A percentile compares a stretch with the other conserved stretches of the same genome.
These are phyloP conservation scores for Sardina pilchardus DNA, from an alignment of 2,113 vertebrate species.

Conservation along the genomic window DNA sequence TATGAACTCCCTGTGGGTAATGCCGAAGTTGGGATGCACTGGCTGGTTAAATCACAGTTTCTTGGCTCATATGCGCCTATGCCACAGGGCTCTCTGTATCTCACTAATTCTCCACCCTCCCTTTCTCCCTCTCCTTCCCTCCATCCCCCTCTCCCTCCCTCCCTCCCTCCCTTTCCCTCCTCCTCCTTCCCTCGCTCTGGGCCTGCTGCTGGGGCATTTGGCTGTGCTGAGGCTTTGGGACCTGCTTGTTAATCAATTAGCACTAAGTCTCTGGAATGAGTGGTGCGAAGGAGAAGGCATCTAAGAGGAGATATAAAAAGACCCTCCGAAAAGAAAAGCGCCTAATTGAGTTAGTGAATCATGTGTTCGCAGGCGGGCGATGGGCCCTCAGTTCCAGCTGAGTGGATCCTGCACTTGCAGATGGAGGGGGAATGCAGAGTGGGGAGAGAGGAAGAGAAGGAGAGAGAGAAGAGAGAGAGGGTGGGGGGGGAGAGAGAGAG, in stretches of 20 bases:
- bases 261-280: slow-evolving; percentile 51
- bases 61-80: background rate
- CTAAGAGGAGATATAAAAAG: slow-evolving; percentile 48
- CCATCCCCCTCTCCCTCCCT: slow-evolving; percentile 15
- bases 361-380: slow-evolving; percentile 50
- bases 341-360: slow-evolving; percentile 61
- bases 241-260: slow-evolving; percentile 55
- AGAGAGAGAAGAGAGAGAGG: background rate
- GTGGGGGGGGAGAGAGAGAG: background rate
- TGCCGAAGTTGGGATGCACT: slow-evolving; percentile 1
- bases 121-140: background rate
- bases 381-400: slow-evolving; percentile 57
- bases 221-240: slow-evolving; percentile 27
- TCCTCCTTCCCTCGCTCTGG: slow-evolving; percentile 1
- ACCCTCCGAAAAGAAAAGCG: slow-evolving; percentile 39
- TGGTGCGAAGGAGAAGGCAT: slow-evolving; percentile 33
- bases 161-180: background rate
- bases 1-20: slow-evolving; percentile 32
- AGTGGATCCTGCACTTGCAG: slow-evolving; percentile 49
- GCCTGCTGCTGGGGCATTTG: slow-evolving; percentile 10
- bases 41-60: slow-evolving; percentile 41
- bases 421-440: background rate
- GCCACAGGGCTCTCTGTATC: slow-evolving; percentile 6
- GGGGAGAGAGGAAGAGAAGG: slow-evolving; percentile 16
- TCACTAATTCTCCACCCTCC: slow-evolving; percentile 26